Evolutionary conservation across 2,888 invertebrate species (phyloP), one percentile per base, ranked within the genome.

Genomic region (Apomyelois bistriatella): DNA sequence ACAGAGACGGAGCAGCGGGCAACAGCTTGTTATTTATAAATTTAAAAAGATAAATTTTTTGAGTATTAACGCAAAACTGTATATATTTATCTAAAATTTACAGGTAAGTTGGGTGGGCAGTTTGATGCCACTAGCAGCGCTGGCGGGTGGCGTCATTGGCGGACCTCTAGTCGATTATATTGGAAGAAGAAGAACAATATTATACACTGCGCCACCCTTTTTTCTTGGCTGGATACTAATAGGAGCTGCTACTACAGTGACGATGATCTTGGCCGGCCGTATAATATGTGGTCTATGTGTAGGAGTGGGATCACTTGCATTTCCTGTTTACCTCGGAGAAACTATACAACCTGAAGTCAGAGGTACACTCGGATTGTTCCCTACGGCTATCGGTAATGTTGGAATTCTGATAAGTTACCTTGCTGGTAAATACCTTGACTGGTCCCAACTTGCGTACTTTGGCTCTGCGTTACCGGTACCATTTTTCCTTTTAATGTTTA

Each of bases 261-360:
- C 92, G 58, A 93, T 95, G 89, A 91, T 99, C 36, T 92, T 96
- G 59, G 84, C 92, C 16, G 98, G 97, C 8, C 93, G 98, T 58
- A 92, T 94, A 0, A 80, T 98, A 54, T 95, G 96, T 57, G 99
- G 99, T 7, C 92, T 97, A 65, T 96, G 97, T 75, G 96, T 97
- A 35, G 97, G 98, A 13, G 92, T 98, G 53, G 95, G 96, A 0
- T 97, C 97, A 0, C 91, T 98, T 1, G 95, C 96, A 15, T 92
- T 96, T 62, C 98, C 98, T 0, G 97, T 98, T 1, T 99, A 98
- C 77, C 92, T 99, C 37, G 97, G 97, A 6, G 98, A 99, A 89
- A 96, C 97, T 0, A 94, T 98, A 37, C 97, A 98, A 74, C 95
- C 97, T 1, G 96, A 97, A 88, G 95, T 97, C 0, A 92, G 98